Base-by-base conservation (phyloP, 2,888 invertebrate genomes). In the Philopedon plagiatum region DNA sequence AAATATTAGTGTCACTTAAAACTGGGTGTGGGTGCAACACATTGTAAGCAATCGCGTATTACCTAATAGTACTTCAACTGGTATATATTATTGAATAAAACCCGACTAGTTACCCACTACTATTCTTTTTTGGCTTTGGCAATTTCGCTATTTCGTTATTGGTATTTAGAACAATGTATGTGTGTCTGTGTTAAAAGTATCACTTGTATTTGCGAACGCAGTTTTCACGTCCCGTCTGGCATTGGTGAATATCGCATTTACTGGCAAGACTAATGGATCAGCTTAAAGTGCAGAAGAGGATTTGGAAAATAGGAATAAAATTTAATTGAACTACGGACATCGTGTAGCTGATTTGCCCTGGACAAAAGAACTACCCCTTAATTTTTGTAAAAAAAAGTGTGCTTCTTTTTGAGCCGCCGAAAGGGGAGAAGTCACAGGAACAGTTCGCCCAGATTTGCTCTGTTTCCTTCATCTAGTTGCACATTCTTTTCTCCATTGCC, bases 1-100 rank as follows among this genome's bases (percentile, higher is more conserved):
- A 21, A 51, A 54, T 51, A 68, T 68, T 68, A 68, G 61, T 68
- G 68, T 68, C 68, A 68, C 41, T 68, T 68, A 60, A 61, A 68
- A 61, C 68, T 61, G 51, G 68, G 68, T 68, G 68, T 68, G 68
- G 68, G 68, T 68, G 68, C 68, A 68, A 68, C 54, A 68, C 61
- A 68, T 68, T 68, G 68, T 61, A 51, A 29, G 60, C 68, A 68
- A 68, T 68, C 61, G 39, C 29, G 37, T 61, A 61, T 68, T 68
- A 54, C 68, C 60, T 32, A 68, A 68, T 68, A 60, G 49, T 58
- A 58, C n/a, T n/a, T n/a, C 68, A 54, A 68, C 51, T 51, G 39
- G 51, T 68, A 68, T 60, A 51, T 68, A 41, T 68, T 68, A 68
- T 68, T 68, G 68, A 68, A 68, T 68, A 68, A 61, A 34, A 68